Evolutionary conservation across 2,888 invertebrate genomes (phyloP).

Genomic region (Ctenicera cuprea): DNA sequence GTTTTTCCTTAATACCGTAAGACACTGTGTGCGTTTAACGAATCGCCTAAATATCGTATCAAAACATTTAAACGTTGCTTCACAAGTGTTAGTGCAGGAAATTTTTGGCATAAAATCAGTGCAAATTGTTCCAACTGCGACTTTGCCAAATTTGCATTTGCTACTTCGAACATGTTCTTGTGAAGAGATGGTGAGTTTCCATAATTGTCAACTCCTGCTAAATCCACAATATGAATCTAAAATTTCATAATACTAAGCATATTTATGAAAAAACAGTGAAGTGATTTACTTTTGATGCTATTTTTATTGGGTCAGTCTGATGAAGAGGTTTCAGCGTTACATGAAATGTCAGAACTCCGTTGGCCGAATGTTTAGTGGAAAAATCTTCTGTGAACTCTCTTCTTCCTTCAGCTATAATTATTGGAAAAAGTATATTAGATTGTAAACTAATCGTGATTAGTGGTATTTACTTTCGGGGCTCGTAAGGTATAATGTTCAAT

Average conservation of each 20-base stretch:
- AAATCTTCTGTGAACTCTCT: conserved; percentile 63
- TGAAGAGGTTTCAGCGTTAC: conserved; percentile 62
- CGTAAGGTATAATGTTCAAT: too few species aligned
- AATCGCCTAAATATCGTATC: conserved; percentile 68
- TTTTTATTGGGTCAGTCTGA: conserved; percentile 60
- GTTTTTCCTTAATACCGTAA: conserved; percentile 66
- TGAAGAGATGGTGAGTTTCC: conserved; percentile 64
- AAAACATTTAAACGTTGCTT: conserved; percentile 66
- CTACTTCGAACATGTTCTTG: conserved; percentile 67
- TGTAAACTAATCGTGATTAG: too few species aligned
- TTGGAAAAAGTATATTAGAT: conserved; percentile 17
- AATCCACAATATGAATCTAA: conserved; percentile 72
- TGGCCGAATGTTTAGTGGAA: conserved; percentile 67
- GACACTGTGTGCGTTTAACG: conserved; percentile 65
- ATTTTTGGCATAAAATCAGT: conserved; percentile 59
- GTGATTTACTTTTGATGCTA: conserved; percentile 62
- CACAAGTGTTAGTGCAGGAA: conserved; percentile 58
- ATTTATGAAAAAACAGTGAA: conserved; percentile 15
- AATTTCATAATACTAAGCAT: conserved; percentile 42
- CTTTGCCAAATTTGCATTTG: conserved; percentile 70
- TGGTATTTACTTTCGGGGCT: too few species aligned
- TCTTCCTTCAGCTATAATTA: conserved; percentile 67
- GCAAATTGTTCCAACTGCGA: conserved; percentile 70
- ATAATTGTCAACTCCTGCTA: conserved; percentile 70
- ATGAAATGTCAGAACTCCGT: conserved; percentile 69